Base-by-base conservation (phyloP, 2,797 vertebrate genomes). In the Phylloscopus collybita region DNA sequence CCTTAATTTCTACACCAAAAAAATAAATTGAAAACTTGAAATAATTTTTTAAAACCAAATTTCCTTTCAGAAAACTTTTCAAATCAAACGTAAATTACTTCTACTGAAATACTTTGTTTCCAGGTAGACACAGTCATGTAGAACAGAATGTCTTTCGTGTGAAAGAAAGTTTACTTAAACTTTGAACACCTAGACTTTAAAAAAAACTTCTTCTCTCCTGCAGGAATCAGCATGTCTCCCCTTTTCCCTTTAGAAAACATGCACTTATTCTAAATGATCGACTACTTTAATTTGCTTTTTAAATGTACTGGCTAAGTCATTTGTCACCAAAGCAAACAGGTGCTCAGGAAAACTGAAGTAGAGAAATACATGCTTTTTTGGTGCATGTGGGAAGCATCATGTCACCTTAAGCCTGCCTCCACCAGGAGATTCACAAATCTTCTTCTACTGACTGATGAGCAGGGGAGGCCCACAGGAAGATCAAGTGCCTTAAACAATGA, bases 21-120 rank as follows among this genome's bases (percentile, higher is more conserved):
- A 78, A 84, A 90, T 49, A 91, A 92, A 94, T 22, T 4, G 17
- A 90, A 93, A 34, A 16, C n/a, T 20, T 18, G 2, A 81, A 62
- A 90, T 26, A 19, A 51, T 62, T 88, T 86, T 86, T 54, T 22
- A 62, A 94, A 95, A 65, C 42, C 40, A 87, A 92, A n/a, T 30
- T 82, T 65, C 50, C 65, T 91, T 95, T 96, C 69, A 93, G 86
- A 97, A 97, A 74, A 60, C 3, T 79, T 82, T 90, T 89, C 32
- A 95, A 75, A 57, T 61, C 49, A 85, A 96, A 86, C 9, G 20
- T 86, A 92, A 95, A 86, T 42, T 89, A 72, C 44, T 26, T 57
- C 49, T 79, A 59, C 88, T 38, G 7, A 88, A 61, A 95, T 38
- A 71, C 47, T 69, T 88, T 81, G 47, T 62, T 83, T 93, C 79